Evolutionary conservation across 2,888 invertebrate genomes (phyloP).

Genomic region (Hirudinaria manillensis): DNA sequence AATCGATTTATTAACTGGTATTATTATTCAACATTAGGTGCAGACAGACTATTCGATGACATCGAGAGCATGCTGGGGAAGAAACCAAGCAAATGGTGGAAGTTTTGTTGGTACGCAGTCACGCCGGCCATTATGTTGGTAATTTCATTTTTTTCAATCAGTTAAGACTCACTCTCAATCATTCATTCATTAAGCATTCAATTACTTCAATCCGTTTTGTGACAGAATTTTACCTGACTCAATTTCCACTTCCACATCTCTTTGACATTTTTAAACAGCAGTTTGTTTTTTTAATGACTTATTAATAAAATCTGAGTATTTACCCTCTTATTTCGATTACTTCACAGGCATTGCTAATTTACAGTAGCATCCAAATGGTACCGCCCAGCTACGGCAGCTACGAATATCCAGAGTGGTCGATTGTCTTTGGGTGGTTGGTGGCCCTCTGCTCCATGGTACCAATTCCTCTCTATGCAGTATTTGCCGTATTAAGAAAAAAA

Average conservation of each 20-base stretch:
- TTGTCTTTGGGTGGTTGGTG: slow-evolving; percentile 47
- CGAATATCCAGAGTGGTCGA: slow-evolving; percentile 48
- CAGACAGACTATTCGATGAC: slow-evolving; percentile 41
- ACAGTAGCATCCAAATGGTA: slow-evolving; percentile 44
- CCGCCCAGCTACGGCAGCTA: slow-evolving; percentile 49
- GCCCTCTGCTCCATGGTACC: slow-evolving; percentile 45
- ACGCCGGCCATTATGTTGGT: slow-evolving; percentile 43
- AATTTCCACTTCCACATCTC: neutral
- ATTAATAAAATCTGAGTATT: neutral
- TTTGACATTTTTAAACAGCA: neutral
- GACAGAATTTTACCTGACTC: neutral
- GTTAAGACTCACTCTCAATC: too few species aligned
- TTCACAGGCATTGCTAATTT: slow-evolving; percentile 45
- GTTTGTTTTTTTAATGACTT: neutral
- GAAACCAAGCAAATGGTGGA: slow-evolving; percentile 40
- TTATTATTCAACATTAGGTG: slow-evolving; percentile 33
- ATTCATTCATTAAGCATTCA: neutral
- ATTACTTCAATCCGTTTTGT: neutral
- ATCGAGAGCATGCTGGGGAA: slow-evolving; percentile 43
- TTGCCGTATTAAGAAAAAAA: slow-evolving; percentile 19
- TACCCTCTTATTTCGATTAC: neutral
- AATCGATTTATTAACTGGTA: neutral
- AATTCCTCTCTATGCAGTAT: slow-evolving; percentile 41
- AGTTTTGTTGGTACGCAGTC: slow-evolving; percentile 41
- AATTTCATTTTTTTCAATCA: slow-evolving; percentile 27